A percentile compares a stretch with the other conserved stretches of the same genome.
Conservation (phyloP, 2,888 invertebrate genomes). For the Drosophila sordidula region DNA sequence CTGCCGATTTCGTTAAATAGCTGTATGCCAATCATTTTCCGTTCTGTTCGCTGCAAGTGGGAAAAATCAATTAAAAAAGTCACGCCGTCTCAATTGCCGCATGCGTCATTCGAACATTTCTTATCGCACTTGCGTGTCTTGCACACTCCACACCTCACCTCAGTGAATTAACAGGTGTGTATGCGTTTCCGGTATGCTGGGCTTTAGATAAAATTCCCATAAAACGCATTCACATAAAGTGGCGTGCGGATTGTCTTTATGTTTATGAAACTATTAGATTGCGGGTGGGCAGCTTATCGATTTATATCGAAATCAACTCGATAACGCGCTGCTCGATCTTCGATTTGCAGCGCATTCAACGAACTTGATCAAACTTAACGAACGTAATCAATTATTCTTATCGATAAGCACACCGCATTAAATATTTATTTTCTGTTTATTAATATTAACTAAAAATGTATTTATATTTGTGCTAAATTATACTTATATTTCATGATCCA, state of each 20-base stretch:
- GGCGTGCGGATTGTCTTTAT: conserved; percentile 1
- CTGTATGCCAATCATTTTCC: conserved; percentile 81
- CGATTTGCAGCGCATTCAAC: conserved; percentile 7
- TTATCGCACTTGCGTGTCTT: conserved; percentile 34
- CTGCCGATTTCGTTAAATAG: conserved; percentile 82
- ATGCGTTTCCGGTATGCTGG: neutral
- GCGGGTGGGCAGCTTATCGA: conserved; percentile 23
- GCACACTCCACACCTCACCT: neutral
- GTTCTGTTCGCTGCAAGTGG: conserved; percentile 14
- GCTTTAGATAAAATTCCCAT: conserved; percentile 22
- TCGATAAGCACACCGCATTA: neutral
- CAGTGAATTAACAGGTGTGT: neutral
- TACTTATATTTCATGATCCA: no score
- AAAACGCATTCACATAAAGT: conserved; percentile 1
- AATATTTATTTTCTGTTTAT: neutral
- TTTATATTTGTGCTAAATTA: no score
- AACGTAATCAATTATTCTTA: neutral
- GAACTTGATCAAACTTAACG: conserved; percentile 13
- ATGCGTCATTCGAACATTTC: conserved; percentile 55
- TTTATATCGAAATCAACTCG: conserved; percentile 1
- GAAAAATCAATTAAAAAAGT: conserved; percentile 69
- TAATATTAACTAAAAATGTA: no score
- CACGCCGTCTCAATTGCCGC: conserved; percentile 19
- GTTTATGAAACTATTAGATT: conserved; percentile 5
- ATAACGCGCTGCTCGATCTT: conserved; percentile 21